Evolutionary conservation across 2,888 invertebrate species (phyloP), one percentile per base, ranked within the genome.

Genomic region (Calliphora vomitoria): DNA sequence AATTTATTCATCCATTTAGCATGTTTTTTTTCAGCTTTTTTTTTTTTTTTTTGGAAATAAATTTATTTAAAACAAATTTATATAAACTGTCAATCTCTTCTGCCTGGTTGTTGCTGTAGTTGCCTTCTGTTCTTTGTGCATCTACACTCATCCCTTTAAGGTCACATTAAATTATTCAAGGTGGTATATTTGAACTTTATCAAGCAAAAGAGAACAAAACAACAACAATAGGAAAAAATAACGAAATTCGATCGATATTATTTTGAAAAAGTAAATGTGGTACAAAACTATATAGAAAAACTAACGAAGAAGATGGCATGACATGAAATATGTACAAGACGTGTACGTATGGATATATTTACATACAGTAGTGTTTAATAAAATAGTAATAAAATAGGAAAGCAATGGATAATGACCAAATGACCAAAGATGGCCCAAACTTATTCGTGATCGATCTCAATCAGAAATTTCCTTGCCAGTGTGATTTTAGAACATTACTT

Each of bases 131-230:
- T 31, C 35, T 76, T 55, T 47, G 20, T n/a, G n/a, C 64, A 31
- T 71, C 20, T 55, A 25, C 75, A 75, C 72, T 68, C 66, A 76
- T 64, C 69, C 62, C 62, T 64, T 64, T 60, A 71, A 68, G 85
- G 68, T 85, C 80, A 62, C n/a, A 74, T 47, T 75, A 69, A 80
- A 75, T 75, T 68, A 62, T 69, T 85, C 80, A 75, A 85, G 75
- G 62, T 75, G 80, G 41, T 47, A 74, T 68, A 41, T 66, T 79
- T 66, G 58, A 79, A 79, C 74, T 38, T 76, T 68, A 44, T 38
- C 47, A n/a, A 71, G n/a, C 31, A 72, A 35, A 79, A 41, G 2
- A 74, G 11, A 2, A 66, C n/a, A 66, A 66, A 38, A 18, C 11
- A 41, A 66, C 8, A 20, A 18, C 10, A 66, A n/a, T 1, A 69